Base-by-base conservation (phyloP, 2,888 invertebrate genomes). In the Strigamia maritima region DNA sequence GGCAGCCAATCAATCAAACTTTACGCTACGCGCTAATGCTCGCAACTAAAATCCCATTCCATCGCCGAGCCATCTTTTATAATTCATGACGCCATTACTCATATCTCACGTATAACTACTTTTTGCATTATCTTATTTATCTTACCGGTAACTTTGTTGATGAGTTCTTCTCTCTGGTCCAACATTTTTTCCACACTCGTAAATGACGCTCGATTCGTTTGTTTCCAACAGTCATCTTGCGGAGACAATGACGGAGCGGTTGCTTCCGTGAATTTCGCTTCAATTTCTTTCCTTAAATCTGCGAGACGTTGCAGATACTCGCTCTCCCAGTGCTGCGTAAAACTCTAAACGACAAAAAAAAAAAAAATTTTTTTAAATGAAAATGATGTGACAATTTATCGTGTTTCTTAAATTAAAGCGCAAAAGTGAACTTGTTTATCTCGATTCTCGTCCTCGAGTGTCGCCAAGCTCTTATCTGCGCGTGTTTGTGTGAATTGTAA, bases 191-290 rank as follows among this genome's bases (percentile, higher is more conserved):
- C 77, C 2, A 76, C 38, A 12, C 14, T n/a, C 8, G 22, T 22
- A 40, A 40, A 24, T 16, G 35, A 35, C 10, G 22, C 16, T 3
- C 16, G 16, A 26, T 19, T 28, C 75, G 31, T 75, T n/a, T 75
- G 75, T 65, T 24, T 24, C 24, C 3, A 22, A 12, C 12, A 22
- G 60, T 65, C 60, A 65, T 65, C 60, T n/a, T 19, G 22, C 10
- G 24, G 28, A 16, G 19, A 35, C 7, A 12, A 19, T 4, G 54
- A 26, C 60, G 54, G 4, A 4, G 40, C 12, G 4, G 38, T 38
- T 10, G 76, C 76, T 78, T 77, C 28, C 8, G 31, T 10, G 24
- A 78, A 78, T 35, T 78, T 78, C 28, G 65, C 78, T 74, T 78
- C 78, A 7, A 78, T 74, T 74, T 78, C 78, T 22, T 78, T 65